Evolutionary conservation across 2,888 invertebrate genomes (phyloP), one percentile per base, ranked within the genome.

Genomic region (Brenthis daphne): DNA sequence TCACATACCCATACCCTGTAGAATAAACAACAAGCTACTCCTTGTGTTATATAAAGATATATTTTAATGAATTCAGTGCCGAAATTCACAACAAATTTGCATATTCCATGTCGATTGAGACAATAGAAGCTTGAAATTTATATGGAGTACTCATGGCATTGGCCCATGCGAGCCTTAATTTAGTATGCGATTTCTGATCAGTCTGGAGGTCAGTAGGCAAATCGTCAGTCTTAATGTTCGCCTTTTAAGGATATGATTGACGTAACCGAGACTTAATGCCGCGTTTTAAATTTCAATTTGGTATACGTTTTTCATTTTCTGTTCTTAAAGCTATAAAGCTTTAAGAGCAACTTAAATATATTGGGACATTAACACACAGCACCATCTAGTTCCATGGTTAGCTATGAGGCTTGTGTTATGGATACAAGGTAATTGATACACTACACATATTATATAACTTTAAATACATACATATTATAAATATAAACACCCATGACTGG

Each of bases 1-100:
- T 75, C 73, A 72, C 61, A 64, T 47, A 48, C 43, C 24, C 60
- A 61, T 47, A 48, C 43, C 24, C 60, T 65, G 64, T 65, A 54
- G 8, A 48, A 6, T 20, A 57, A 37, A 16, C 6, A 2, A 43
- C 16, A 54, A 53, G 11, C 64, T 57, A 55, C 70, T 50, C 50
- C 67, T 43, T 47, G 47, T 20, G 20, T 20, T 58, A 74, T 72
- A 76, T 76, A 74, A 64, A 72, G 70, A 76, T 75, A 64, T 54
- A n/a, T 51, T 54, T 65, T 69, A 65, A 67, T 66, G 50, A 37
- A 67, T 67, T 57, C 69, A 67, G 20, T n/a, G 53, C 57, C 72
- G 66, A 72, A 70, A 68, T 69, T 54, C 60, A 54, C 64, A 50
- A 65, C 13, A 20, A 64, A 73, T 75, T 76, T 73, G 71, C 72